Base-by-base conservation (phyloP, 30 jellyfish, hydroid and myxozoan genomes). In the Hydractinia echinata region DNA sequence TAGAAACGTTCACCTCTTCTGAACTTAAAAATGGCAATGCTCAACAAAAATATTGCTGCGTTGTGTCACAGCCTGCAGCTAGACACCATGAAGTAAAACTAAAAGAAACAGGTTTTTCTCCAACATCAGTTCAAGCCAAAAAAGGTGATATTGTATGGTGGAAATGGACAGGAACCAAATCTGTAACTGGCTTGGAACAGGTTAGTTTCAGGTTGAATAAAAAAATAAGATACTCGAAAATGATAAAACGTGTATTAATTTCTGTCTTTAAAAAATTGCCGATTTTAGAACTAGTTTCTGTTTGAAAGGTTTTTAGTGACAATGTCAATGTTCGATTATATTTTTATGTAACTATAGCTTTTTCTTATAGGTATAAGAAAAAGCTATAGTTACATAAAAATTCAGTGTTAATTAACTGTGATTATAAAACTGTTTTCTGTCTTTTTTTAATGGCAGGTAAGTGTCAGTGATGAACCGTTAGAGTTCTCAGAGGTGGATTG, bases 81-180 rank as follows among this genome's bases (percentile, higher is more conserved):
- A 66, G 51, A 61, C 84, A 80, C 5, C 87, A 80, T 80, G 87
- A 80, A 80, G 83, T 80, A 6, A 80, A 80, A 5, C 85, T 80
- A 39, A 80, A 80, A 50, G 83, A 80, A 9, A 48, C 18, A 19
- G 87, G 87, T 4, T 80, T 80, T 56, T 58, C 9, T n/a, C 87
- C 87, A 13, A 8, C 67, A 50, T 80, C 87, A 11, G 66, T 80
- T 10, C 56, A 52, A 10, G 84, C 73, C 19, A 80, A 80, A 44
- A 61, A 80, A 80, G 87, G 87, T 10, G 87, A 80, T 67, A 50
- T 80, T 30, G 87, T 80, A 14, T 80, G 87, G 87, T 80, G 87
- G 87, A 80, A 67, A 61, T 80, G 87, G 87, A 56, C 82, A 49
- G 87, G 87, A 7, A 30, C 84, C 8, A 80, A 62, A 19, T 49